phyloP scores from a whole-genome alignment of 2,888 invertebrate genomes.

The Serrognathus titanus region DNA sequence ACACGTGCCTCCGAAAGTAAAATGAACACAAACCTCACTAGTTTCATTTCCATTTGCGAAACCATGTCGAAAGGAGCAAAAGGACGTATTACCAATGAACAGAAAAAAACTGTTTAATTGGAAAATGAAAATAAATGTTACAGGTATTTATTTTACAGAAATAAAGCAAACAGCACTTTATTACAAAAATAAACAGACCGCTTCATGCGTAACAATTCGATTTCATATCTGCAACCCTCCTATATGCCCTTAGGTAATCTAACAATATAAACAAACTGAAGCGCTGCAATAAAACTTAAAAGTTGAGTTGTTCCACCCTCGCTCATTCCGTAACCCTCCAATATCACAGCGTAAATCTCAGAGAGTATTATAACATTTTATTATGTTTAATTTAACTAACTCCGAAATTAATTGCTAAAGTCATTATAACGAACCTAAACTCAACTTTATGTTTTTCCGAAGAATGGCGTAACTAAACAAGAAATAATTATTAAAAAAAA shows the following conservation, averaged over 20 bases:
- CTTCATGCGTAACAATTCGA: slow-evolving; percentile 8
- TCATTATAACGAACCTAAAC: too few relatives aligned
- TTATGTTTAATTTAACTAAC: too few relatives aligned
- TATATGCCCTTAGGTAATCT: slow-evolving; percentile 8
- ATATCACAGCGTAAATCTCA: background rate
- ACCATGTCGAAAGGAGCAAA: too few relatives aligned
- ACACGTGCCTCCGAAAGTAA: too few relatives aligned
- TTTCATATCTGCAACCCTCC: slow-evolving; percentile 4
- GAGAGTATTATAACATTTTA: too few relatives aligned
- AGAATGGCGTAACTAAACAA: too few relatives aligned
- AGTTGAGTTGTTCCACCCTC: background rate
- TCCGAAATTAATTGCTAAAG: too few relatives aligned
- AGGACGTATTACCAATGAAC: too few relatives aligned
- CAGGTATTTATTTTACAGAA: background rate
- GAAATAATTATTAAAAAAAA: too few relatives aligned
- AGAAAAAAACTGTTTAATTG: background rate
- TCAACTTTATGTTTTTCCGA: too few relatives aligned
- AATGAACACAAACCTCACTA: too few relatives aligned
- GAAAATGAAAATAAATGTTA: background rate
- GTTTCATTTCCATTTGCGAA: too few relatives aligned
- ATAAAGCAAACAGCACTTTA: slow-evolving; percentile 10
- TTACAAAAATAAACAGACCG: slow-evolving; percentile 9
- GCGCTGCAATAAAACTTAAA: background rate
- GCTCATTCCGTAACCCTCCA: background rate
- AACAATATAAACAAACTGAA: slow-evolving; percentile 8